Evolutionary conservation across 2,113 vertebrate species (phyloP).

Genomic region (Colinus virginianus): DNA sequence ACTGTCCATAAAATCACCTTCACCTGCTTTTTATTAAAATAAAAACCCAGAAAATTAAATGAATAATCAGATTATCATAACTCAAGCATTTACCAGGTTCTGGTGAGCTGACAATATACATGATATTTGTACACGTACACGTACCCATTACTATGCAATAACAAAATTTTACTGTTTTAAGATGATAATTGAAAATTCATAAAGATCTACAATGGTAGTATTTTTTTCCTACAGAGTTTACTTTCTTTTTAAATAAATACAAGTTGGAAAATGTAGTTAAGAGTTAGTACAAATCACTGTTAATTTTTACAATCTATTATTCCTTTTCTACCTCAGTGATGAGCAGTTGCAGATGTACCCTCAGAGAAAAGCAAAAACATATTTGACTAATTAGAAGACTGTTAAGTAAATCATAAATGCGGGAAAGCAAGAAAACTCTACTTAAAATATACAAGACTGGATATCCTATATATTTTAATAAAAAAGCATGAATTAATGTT

Average conservation of each 20-base stretch:
- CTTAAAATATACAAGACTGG: not conserved
- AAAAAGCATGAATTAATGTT: not conserved
- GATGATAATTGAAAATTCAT: not conserved
- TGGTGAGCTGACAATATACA: not conserved
- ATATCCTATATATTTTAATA: not conserved
- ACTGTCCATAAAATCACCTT: not conserved
- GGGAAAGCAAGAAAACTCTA: not conserved
- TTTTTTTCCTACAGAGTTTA: not conserved
- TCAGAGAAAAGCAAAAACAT: not conserved
- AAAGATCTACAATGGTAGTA: not conserved
- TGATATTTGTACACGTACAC: not conserved
- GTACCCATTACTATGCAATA: accelerated
- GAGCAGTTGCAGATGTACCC: not conserved
- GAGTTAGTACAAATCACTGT: not conserved
- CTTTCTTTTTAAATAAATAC: not conserved
- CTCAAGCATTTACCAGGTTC: not conserved
- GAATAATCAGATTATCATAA: not conserved
- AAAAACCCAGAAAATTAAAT: not conserved
- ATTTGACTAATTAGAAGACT: not conserved
- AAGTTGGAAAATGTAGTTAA: not conserved
- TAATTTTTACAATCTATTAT: not conserved
- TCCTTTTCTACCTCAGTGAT: not conserved
- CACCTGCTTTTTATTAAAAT: not conserved
- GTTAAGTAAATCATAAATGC: not conserved
- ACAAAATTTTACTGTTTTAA: not conserved